Evolutionary conservation across 2,113 vertebrate species (phyloP).

Genomic region (Bos taurus): ARS-UCD2.0 NC_037354.1:18820001-18820500

Average conservation of each 20-base stretch:
- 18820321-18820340: neutral
- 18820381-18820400: neutral
- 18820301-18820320: neutral
- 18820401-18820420: neutral
- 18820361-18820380: neutral
- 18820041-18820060: neutral
- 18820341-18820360: neutral
- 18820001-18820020: neutral
- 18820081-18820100: neutral
- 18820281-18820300: neutral
- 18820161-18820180: neutral
- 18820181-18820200: neutral
- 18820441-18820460: neutral
- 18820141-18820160: neutral
- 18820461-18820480: neutral
- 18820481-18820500: constrained; percentile 2
- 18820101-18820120: neutral
- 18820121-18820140: neutral
- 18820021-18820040: neutral
- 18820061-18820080: neutral
- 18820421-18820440: neutral
- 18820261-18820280: neutral
- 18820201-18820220: neutral
- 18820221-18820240: neutral
- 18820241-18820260: neutral